Conservation (phyloP, 2,888 invertebrate species). For the Plutella xylostella region DNA sequence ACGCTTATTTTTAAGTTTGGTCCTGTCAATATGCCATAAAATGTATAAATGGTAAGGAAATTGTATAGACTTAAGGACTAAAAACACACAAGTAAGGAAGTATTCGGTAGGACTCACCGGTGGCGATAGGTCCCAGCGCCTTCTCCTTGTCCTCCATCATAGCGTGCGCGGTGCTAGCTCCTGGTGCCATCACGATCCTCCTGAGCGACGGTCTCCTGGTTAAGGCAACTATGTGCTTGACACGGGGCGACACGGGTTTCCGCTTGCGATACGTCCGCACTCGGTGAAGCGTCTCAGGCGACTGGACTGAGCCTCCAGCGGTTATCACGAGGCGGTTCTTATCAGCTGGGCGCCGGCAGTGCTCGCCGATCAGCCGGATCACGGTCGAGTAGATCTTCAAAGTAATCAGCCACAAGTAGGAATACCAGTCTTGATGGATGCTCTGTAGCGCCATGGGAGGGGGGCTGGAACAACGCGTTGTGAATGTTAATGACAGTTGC, state of each 20-base stretch:
- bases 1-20: slow-evolving; percentile 10
- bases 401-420: slow-evolving; percentile 54
- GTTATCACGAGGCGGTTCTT: slow-evolving; percentile 62
- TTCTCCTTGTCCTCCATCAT: slow-evolving; percentile 69
- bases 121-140: slow-evolving; percentile 42
- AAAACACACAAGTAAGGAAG: slow-evolving; percentile 11
- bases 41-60: too few relatives aligned
- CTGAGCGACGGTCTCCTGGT: slow-evolving; percentile 55
- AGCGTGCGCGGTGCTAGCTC: slow-evolving; percentile 63
- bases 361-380: slow-evolving; percentile 59
- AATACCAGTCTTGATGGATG: slow-evolving; percentile 52
- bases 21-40: too few relatives aligned
- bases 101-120: slow-evolving; percentile 39
- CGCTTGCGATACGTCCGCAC: slow-evolving; percentile 57
- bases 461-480: too few relatives aligned
- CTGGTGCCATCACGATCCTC: slow-evolving; percentile 69
- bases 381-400: slow-evolving; percentile 56
- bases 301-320: slow-evolving; percentile 48
- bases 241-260: slow-evolving; percentile 30
- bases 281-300: slow-evolving; percentile 52
- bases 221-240: slow-evolving; percentile 53
- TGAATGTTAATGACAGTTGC: too few relatives aligned
- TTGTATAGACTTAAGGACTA: too few relatives aligned
- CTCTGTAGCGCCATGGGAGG: slow-evolving; percentile 60
- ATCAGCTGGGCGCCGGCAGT: slow-evolving; percentile 54